Base-by-base conservation (phyloP, 2,888 invertebrate species). In the Leptopilina syphax region DNA sequence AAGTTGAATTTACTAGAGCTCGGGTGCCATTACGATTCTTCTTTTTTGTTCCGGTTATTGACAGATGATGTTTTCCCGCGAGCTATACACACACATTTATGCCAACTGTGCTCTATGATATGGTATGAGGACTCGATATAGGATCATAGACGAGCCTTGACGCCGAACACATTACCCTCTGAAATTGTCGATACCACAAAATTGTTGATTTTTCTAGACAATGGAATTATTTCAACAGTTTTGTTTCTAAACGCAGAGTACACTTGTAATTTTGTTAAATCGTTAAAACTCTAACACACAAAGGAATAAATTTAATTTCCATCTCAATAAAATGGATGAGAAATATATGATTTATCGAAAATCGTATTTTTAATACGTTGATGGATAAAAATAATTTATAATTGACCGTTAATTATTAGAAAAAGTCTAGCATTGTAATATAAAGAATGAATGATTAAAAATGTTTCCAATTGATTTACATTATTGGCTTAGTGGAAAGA, bases 61-160 rank as follows among this genome's bases (percentile, higher is more conserved):
- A 89, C 86, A 84, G 86, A 88, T 87, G 82, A 86, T 85, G 86
- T 87, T 87, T 84, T 83, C 82, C 83, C 80, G 83, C 81, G 83
- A 82, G 85, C 84, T 82, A 84, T 83, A 83, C 80, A 77, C 80
- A 77, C 54, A 79, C 83, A 73, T 73, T 73, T 73, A 57, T 73
- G 54, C 80, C 70, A 73, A 57, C 57, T 73, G 27, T 34, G 57
- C 57, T 73, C 73, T 73, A 73, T 34, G 73, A 57, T 73, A 34
- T 54, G 70, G 54, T 54, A 80, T 60, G 78, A 63, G 63, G 24
- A 79, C 54, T 66, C 54, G 79, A 76, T 63, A 76, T 44, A 73
- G 67, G 50, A 65, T 78, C 78, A 57, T 76, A 63, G 70, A 70
- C 70, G 70, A 70, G 70, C 50, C 70, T 57, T 70, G 70, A 70